Base-by-base conservation (phyloP, 1,140 invertebrate species). In the Aphelenchoides fujianensis region DNA sequence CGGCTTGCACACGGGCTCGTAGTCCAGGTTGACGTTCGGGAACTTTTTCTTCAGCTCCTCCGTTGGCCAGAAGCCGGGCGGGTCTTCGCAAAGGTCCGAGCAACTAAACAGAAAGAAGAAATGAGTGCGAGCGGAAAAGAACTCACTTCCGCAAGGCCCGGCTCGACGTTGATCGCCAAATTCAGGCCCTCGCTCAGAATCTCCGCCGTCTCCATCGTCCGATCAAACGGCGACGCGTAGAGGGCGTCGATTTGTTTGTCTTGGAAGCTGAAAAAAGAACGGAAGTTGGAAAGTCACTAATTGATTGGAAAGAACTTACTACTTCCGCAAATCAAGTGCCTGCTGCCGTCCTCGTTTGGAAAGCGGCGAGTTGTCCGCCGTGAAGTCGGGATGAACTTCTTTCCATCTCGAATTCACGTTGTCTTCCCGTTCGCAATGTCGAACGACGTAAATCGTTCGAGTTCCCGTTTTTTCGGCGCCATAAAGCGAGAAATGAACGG, bases 81-180 rank as follows among this genome's bases (percentile, higher is more conserved):
- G 82, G 12, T 75, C 72, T 62, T 84, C 82, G 54, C 80, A 82
- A 1, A 82, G 73, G 61, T 82, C 84, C n/a, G 2, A 82, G 55
- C 28, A 74, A 74, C 70, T 78, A 54, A 32, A 78, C 28, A 1
- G 1, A 61, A 61, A 2, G 2, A 61, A 61, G 19, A 19, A n/a
- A 16, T 2, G 2, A 61, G 37, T 61, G 7, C 7, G 16, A 1
- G 23, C 34, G 9, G 62, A 59, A 30, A 35, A 55, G 19, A 0
- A 57, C 32, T 57, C 9, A 78, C 76, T 57, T 82, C 80, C 41
- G 68, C 69, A 12, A 82, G 64, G 7, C 80, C 80, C 3, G 82
- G 82, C 41, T 82, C 80, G 1, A 73, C 59, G 48, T 78, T 78
- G 7, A 78, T 82, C 5, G 63, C 57, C 57, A 84, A 76, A 28